Conservation (phyloP, 2,888 invertebrate species). For the Folsomia candida region DNA sequence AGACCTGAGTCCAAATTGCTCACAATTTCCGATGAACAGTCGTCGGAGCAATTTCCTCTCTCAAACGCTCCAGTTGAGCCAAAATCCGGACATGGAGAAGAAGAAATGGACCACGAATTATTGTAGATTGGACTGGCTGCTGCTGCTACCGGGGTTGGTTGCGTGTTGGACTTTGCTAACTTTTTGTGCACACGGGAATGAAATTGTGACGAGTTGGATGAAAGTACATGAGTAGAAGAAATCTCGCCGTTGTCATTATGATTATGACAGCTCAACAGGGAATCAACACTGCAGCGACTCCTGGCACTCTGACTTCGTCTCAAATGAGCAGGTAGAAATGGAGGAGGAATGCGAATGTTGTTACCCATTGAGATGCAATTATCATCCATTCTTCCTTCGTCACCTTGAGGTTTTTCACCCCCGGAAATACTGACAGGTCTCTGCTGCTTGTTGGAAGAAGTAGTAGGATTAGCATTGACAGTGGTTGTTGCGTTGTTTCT, state of each 20-base stretch:
- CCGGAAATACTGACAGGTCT: conserved; percentile 48
- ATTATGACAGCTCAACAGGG: conserved; percentile 27
- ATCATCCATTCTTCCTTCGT: conserved; percentile 27
- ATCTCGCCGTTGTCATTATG: not conserved
- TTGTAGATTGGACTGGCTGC: not conserved
- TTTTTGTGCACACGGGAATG: not conserved
- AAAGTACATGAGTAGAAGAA: not conserved
- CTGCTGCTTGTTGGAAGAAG: not conserved
- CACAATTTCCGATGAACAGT: conserved; percentile 10
- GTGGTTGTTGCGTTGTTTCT: not conserved
- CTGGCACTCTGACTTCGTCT: conserved; percentile 48
- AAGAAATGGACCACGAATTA: not conserved
- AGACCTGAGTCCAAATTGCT: conserved; percentile 47
- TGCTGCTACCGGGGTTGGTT: conserved; percentile 1
- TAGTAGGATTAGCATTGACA: not conserved
- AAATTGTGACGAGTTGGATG: not conserved
- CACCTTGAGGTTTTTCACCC: conserved; percentile 50
- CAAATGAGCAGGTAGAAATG: conserved; percentile 43
- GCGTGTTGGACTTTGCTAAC: not conserved
- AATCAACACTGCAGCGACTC: conserved; percentile 33
- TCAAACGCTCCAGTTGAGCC: not conserved
- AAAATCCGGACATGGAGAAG: not conserved
- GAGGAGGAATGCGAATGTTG: conserved; percentile 33
- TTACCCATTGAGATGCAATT: conserved; percentile 35
- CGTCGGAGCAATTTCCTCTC: conserved; percentile 2